phyloP scores from a whole-genome alignment of 2,888 invertebrate species.

The Pilophorus perplexus region DNA sequence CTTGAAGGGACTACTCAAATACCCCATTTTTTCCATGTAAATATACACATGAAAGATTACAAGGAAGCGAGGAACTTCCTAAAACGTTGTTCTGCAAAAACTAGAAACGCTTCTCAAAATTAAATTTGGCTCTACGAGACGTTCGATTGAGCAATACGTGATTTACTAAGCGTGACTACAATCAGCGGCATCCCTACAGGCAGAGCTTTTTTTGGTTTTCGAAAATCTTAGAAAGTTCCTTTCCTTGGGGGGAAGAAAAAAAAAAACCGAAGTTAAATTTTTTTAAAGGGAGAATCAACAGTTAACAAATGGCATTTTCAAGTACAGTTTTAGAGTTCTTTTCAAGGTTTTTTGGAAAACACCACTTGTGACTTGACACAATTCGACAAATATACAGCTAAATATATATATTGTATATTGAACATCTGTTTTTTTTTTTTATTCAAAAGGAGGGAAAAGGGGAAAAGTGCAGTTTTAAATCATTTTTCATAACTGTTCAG shows the following conservation, averaged over 20 bases:
- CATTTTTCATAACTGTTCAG: conserved; percentile 6
- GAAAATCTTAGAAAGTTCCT: conserved; percentile 36
- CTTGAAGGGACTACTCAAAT: conserved; percentile 4
- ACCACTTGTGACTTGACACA: conserved; percentile 36
- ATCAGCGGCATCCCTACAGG: conserved; percentile 33
- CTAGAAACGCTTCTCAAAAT: conserved; percentile 26
- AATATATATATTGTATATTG: conserved; percentile 31
- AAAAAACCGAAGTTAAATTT: no score
- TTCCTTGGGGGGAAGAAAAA: conserved; percentile 40
- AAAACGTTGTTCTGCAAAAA: conserved; percentile 25
- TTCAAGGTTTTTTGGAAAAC: conserved; percentile 23
- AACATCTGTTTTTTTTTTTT: conserved; percentile 28
- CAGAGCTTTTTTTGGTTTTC: conserved; percentile 25
- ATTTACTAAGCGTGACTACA: conserved; percentile 33
- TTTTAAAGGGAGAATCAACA: conserved; percentile 19
- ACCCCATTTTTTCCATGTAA: conserved; percentile 15
- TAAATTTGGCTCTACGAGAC: conserved; percentile 32
- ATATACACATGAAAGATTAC: conserved; percentile 23
- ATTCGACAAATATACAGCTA: conserved; percentile 44
- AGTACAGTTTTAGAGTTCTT: no score
- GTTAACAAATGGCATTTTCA: conserved; percentile 17
- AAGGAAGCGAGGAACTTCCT: conserved; percentile 36
- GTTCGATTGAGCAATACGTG: conserved; percentile 36
- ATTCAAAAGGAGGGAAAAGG: conserved; percentile 33
- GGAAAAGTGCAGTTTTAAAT: conserved; percentile 16